Percentiles rank a stretch among this genome's conserved stretches.
These are phyloP conservation scores for Cryptus viduatorius DNA, from an alignment of 2,888 invertebrate species.

Conservation along the genomic window DNA sequence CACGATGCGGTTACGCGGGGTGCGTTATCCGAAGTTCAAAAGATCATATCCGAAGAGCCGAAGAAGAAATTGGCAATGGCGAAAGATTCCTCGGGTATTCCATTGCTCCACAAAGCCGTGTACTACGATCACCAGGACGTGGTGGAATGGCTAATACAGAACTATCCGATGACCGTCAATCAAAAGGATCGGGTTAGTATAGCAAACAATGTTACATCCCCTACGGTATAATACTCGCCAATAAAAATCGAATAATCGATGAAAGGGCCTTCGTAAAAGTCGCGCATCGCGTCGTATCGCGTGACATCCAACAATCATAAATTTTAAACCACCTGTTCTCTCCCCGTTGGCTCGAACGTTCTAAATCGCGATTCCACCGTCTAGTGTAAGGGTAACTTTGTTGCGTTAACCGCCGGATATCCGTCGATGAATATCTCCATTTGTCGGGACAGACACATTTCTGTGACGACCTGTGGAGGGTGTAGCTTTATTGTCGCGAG, in stretches of 20 bases:
- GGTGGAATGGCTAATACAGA: constrained; percentile 89
- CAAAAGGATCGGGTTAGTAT: constrained; percentile 90
- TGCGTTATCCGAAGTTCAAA: constrained; percentile 89
- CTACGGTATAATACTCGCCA: background rate
- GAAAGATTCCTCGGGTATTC: constrained; percentile 90
- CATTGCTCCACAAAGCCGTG: constrained; percentile 93
- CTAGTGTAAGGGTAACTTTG: constrained; percentile 25
- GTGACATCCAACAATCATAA: constrained; percentile 76
- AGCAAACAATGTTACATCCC: background rate
- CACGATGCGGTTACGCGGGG: constrained; percentile 92
- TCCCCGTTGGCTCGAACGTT: constrained; percentile 61
- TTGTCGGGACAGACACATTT: constrained; percentile 32
- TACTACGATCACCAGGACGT: constrained; percentile 91
- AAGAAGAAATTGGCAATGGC: constrained; percentile 87
- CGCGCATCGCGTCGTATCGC: constrained; percentile 73
- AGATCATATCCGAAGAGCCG: constrained; percentile 83
- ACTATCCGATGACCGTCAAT: constrained; percentile 89
- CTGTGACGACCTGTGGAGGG: constrained; percentile 23
- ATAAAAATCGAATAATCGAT: background rate
- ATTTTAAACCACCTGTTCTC: constrained; percentile 82
- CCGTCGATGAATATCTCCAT: constrained; percentile 67
- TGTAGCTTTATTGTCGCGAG: background rate
- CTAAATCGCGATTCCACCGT: constrained; percentile 8
- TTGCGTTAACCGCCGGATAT: constrained; percentile 71
- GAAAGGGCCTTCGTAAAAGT: constrained; percentile 66